A percentile compares a stretch with the other conserved stretches of the same genome.
Conservation (phyloP, 2,113 vertebrate genomes). For the Rissa tridactyla region DNA sequence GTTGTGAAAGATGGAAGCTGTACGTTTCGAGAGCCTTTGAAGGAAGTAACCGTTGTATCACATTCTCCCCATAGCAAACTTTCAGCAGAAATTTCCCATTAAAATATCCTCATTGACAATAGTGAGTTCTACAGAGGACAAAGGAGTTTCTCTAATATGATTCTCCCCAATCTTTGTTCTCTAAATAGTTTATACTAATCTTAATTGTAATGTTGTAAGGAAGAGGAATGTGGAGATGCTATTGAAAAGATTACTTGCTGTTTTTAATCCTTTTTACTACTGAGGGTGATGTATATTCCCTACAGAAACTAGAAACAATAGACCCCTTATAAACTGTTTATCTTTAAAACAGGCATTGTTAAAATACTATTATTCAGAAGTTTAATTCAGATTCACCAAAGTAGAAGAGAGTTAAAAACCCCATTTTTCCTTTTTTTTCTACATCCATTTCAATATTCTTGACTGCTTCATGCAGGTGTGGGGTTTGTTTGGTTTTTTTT, state of each 20-base stretch:
- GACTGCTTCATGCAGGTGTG: background rate
- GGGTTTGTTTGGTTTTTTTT: background rate
- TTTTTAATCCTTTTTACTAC: background rate
- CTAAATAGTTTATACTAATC: background rate
- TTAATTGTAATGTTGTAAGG: background rate
- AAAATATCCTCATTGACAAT: background rate
- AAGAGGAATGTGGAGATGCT: background rate
- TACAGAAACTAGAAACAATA: background rate
- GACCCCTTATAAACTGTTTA: background rate
- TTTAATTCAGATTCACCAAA: background rate
- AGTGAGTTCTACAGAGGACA: background rate
- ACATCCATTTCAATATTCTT: background rate
- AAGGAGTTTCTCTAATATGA: background rate
- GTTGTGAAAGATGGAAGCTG: background rate
- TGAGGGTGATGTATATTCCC: background rate
- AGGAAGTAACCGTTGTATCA: background rate
- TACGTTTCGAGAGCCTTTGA: background rate
- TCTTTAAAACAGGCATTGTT: background rate
- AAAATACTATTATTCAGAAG: background rate
- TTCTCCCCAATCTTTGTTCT: background rate
- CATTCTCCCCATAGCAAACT: background rate
- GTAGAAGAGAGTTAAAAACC: background rate
- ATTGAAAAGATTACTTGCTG: background rate
- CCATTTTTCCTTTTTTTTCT: background rate
- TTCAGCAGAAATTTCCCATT: background rate